phyloP scores from a whole-genome alignment of 2,797 vertebrate genomes.

The Trachurus trachurus region DNA sequence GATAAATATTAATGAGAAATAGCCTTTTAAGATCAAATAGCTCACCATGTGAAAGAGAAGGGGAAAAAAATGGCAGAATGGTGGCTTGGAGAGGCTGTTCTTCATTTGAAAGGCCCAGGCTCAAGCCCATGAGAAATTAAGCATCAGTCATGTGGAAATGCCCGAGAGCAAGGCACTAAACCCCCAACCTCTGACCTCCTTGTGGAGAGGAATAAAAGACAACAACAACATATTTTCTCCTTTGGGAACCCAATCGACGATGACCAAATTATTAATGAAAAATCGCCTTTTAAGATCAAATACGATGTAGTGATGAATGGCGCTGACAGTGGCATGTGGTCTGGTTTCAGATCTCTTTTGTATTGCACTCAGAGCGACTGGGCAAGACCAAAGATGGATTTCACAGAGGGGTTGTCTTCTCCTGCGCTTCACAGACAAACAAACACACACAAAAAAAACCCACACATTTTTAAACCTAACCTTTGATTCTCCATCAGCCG shows the following conservation, averaged over 20 bases:
- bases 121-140: slow-evolving; percentile 52
- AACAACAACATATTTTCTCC: slow-evolving; percentile 31
- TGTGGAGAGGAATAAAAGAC: slow-evolving; percentile 36
- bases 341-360: slow-evolving; percentile 53
- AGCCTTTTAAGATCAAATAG: slow-evolving; percentile 68
- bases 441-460: neutral
- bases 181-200: slow-evolving; percentile 42
- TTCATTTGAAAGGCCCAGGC: slow-evolving; percentile 34
- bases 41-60: slow-evolving; percentile 18
- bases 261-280: slow-evolving; percentile 71
- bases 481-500: slow-evolving; percentile 41
- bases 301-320: slow-evolving; percentile 69
- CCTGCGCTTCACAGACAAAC: slow-evolving; percentile 49
- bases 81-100: slow-evolving; percentile 13
- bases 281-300: slow-evolving; percentile 73
- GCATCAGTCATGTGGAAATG: slow-evolving; percentile 26
- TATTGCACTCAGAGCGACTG: slow-evolving; percentile 56
- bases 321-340: slow-evolving; percentile 51
- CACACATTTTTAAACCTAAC: slow-evolving; percentile 15
- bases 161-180: slow-evolving; percentile 50
- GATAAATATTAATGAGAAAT: slow-evolving; percentile 71
- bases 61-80: neutral
- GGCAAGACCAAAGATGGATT: slow-evolving; percentile 37
- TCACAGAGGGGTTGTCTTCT: slow-evolving; percentile 31
- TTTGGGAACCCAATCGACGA: slow-evolving; percentile 21